Evolutionary conservation across 1,140 invertebrate genomes (phyloP), one percentile per base, ranked within the genome.

Genomic region (Conus ventricosus): DNA sequence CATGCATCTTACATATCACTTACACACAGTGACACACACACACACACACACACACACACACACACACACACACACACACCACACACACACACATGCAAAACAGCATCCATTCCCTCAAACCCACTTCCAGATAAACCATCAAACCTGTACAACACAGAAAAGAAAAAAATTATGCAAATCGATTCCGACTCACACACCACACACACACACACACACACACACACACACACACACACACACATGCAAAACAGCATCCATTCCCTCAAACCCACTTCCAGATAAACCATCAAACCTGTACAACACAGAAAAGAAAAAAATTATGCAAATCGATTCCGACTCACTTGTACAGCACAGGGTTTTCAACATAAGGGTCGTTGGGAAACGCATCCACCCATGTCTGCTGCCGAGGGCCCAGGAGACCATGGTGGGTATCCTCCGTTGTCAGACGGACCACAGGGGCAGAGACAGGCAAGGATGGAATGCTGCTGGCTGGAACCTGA

Each of bases 271-370:
- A 39, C 3, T 39, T 39, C 39, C 39, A 39, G 39, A 39, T 39
- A 39, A 39, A 39, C 39, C 39, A 39, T 39, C 39, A 39, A 39
- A 39, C 39, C 39, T 39, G 39, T 39, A 39, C 39, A 39, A 39
- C 39, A 39, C 39, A 39, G 39, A 39, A 39, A 39, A 39, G 39
- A 39, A 39, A 39, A 39, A 0, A 15, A 8, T 60, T 4, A 8
- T 11, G 57, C 57, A 60, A 8, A 11, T 8, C 57, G 0, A 8
- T 60, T 15, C 57, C 5, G 57, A 60, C 57, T 89, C 91, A 94
- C 94, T 94, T 95, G 88, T 93, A 93, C 13, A 94, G 75, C 55
- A 94, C 92, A 82, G 94, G 94, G 89, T 94, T 94, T 91, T 95
- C 94, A 25, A 91, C 91, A 80, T 93, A 90, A 15, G 91, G 91